A percentile compares a stretch with the other conserved stretches of the same genome.
Evolutionary conservation across 2,888 invertebrate species (phyloP).

Genomic region (Nesidiocoris tenuis): DNA sequence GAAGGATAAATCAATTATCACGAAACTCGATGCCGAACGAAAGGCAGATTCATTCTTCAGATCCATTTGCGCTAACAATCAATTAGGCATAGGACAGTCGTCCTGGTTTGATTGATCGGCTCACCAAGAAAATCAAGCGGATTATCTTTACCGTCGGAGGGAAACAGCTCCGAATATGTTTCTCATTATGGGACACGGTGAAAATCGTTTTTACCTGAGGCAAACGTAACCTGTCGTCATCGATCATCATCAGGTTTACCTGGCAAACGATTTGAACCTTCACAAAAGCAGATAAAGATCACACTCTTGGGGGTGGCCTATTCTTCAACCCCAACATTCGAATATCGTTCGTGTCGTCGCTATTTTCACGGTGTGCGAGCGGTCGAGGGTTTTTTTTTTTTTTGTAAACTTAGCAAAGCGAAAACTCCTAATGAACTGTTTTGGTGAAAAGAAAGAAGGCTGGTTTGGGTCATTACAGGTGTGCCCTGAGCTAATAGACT

Average conservation of each 20-base stretch:
- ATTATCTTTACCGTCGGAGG: no score
- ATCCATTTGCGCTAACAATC: no score
- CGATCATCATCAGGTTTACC: slow-evolving; percentile 27
- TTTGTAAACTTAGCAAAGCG: not conserved
- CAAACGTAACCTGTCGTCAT: slow-evolving; percentile 24
- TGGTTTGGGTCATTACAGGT: not conserved
- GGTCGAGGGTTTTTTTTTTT: not conserved
- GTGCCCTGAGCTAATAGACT: not conserved
- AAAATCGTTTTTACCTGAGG: slow-evolving; percentile 25
- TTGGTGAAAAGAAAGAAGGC: not conserved
- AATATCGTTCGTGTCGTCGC: not conserved
- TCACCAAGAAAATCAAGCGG: no score
- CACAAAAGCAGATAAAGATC: not conserved
- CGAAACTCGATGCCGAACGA: no score
- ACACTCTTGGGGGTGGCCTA: not conserved
- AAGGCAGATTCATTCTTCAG: no score
- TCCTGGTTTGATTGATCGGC: no score
- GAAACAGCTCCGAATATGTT: no score
- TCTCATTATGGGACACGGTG: no score
- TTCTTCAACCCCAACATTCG: not conserved
- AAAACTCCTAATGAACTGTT: not conserved
- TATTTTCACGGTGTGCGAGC: not conserved
- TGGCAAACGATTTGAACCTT: not conserved
- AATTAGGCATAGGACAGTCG: no score
- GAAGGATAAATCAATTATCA: no score